Evolutionary conservation across 2,797 vertebrate genomes (phyloP).

Genomic region (Agapornis canus): DNA sequence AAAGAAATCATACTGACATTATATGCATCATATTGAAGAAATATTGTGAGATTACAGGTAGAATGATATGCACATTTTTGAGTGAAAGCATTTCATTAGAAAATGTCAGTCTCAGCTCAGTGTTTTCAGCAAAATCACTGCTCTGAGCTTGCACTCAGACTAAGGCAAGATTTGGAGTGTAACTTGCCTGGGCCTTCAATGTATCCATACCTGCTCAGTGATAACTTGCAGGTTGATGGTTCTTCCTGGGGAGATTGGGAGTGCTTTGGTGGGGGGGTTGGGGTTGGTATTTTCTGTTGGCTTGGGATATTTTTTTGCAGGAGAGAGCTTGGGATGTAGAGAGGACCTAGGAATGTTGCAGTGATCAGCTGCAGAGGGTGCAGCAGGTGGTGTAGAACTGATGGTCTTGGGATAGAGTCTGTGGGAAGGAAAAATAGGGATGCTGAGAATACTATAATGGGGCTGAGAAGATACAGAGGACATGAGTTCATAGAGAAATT

Average conservation of each 20-base stretch:
- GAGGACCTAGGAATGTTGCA: neutral
- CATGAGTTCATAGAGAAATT: neutral
- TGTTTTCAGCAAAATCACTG: neutral
- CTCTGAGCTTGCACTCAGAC: neutral
- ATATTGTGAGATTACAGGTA: neutral
- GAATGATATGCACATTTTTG: neutral
- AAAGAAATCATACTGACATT: neutral
- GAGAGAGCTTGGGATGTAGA: neutral
- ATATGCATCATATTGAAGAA: neutral
- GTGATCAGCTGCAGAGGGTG: neutral
- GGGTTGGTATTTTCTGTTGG: neutral
- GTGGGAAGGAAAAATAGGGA: neutral
- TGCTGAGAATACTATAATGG: neutral
- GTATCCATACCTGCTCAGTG: rapidly evolving
- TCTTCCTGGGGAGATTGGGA: neutral
- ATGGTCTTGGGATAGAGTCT: neutral
- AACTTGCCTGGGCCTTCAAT: neutral
- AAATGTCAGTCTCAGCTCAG: neutral
- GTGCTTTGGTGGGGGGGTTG: neutral
- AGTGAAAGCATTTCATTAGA: neutral
- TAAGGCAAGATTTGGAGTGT: neutral
- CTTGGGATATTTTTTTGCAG: neutral
- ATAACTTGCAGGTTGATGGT: neutral
- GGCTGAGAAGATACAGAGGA: neutral
- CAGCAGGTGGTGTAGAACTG: neutral